Conservation (phyloP, 2,113 vertebrate genomes). For the Plecotus auritus region DNA sequence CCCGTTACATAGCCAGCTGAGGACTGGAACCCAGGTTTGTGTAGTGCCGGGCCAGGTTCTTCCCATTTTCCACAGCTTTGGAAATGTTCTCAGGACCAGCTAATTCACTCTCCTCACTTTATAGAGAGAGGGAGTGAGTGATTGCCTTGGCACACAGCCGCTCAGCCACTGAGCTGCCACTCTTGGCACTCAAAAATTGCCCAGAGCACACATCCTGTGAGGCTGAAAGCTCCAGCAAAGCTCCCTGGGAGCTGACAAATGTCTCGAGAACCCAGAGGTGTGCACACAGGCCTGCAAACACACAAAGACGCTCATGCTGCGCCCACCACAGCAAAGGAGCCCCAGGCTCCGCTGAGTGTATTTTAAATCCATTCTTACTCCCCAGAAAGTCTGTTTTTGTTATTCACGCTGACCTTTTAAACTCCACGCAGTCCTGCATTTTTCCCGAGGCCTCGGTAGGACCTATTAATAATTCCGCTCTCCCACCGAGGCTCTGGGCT, state of each 20-base stretch:
- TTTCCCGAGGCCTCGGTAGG: conserved; percentile 80
- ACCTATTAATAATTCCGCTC: conserved; percentile 83
- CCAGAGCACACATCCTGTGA: conserved; percentile 23
- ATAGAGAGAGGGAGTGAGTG: neutral
- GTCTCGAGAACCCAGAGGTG: conserved; percentile 43
- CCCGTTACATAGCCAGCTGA: neutral
- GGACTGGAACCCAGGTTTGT: neutral
- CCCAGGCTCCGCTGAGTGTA: conserved; percentile 50
- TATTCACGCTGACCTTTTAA: conserved; percentile 83
- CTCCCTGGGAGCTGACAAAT: conserved; percentile 1
- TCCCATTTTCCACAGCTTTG: neutral
- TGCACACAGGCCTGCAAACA: neutral
- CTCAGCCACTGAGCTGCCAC: neutral
- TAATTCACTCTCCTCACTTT: neutral
- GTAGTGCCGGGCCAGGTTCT: neutral
- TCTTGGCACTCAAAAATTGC: conserved; percentile 49
- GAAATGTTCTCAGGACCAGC: neutral
- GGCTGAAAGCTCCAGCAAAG: neutral
- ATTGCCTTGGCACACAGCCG: neutral
- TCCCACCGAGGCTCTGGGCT: conserved; percentile 75
- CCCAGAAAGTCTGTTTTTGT: conserved; percentile 82
- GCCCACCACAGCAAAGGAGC: neutral
- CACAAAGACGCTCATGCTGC: conserved; percentile 1
- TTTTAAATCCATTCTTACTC: conserved; percentile 75
- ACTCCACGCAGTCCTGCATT: conserved; percentile 79